Conservation (phyloP, 2,888 invertebrate species). For the Philereme vetulata region DNA sequence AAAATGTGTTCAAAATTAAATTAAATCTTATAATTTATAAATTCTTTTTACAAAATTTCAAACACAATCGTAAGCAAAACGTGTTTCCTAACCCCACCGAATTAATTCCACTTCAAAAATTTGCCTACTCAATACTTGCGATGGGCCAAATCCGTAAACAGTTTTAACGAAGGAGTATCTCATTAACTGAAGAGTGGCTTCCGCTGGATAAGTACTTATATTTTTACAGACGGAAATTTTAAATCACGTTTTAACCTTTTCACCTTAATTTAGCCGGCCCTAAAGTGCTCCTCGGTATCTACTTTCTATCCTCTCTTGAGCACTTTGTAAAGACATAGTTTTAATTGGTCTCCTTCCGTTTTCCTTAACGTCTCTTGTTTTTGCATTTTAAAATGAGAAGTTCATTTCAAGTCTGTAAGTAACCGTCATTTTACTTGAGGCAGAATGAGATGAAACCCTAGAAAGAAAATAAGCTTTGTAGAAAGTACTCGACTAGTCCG, state of each 20-base stretch:
- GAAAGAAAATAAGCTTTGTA: background rate
- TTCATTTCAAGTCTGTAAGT: background rate
- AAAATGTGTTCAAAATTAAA: no score
- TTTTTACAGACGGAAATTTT: constrained; percentile 44
- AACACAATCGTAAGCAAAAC: background rate
- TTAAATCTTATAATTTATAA: background rate
- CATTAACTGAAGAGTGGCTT: constrained; percentile 43
- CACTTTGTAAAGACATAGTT: constrained; percentile 68
- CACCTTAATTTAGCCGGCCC: constrained; percentile 60
- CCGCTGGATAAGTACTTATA: constrained; percentile 27
- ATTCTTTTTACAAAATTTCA: background rate
- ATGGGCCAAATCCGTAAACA: constrained; percentile 36
- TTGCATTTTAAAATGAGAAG: constrained; percentile 45
- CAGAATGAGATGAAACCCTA: background rate
- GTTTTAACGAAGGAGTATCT: constrained; percentile 37
- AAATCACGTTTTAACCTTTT: constrained; percentile 48
- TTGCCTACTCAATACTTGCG: constrained; percentile 13
- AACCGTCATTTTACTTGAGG: background rate
- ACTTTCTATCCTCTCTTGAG: constrained; percentile 60
- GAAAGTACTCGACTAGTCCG: no score
- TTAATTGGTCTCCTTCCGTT: constrained; percentile 72
- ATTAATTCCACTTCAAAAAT: constrained; percentile 9
- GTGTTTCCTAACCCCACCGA: background rate
- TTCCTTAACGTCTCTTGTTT: constrained; percentile 64
- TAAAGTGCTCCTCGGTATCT: constrained; percentile 65